Evolutionary conservation across 92 coral and sea anemone genomes (phyloP), one percentile per base, ranked within the genome.

Genomic region (Actinostola sp.): DNA sequence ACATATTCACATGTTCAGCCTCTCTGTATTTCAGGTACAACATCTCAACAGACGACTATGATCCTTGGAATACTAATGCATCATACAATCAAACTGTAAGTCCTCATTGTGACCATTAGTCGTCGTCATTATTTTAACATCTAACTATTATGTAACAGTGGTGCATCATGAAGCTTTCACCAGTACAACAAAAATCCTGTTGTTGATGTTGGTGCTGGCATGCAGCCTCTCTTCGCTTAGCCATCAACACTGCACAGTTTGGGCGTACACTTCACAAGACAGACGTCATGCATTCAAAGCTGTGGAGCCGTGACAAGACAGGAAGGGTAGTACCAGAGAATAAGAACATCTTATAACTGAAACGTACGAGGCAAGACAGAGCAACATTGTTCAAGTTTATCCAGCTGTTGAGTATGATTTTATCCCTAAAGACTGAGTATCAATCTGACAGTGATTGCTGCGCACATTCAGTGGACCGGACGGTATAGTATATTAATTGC

Each of bases 361-460:
- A 94, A 94, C 58, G 92, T 94, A 32, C 97, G 97, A 8, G 98
- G 98, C 55, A 94, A 94, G 80, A 78, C 95, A 66, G 97, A n/a
- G 98, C 15, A 94, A 92, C 77, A 92, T 94, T 30, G 98, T 94
- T 14, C 98, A 94, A 79, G 74, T 75, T 8, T 86, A 82, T 63
- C 98, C 98, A 14, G 98, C 98, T 13, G 98, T 94, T 1, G 98
- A 94, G 61, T 94, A 94, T 70, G 98, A 94, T 73, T 94, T 94
- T 66, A 83, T 93, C 41, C 98, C 98, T 6, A 80, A 67, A 80
- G 92, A 64, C 24, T 88, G 39, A 67, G 48, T 9, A 60, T 91
- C 44, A 43, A 0, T 45, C 78, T 35, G 61, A 63, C 10, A 73
- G 63, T 0, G 94, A 83, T 45, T 38, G n/a, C n/a, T 91, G 8